These are phyloP conservation scores for Epizoanthus rinbou DNA, from an alignment of 92 coral and sea anemone species.

Conservation along the genomic window DNA sequence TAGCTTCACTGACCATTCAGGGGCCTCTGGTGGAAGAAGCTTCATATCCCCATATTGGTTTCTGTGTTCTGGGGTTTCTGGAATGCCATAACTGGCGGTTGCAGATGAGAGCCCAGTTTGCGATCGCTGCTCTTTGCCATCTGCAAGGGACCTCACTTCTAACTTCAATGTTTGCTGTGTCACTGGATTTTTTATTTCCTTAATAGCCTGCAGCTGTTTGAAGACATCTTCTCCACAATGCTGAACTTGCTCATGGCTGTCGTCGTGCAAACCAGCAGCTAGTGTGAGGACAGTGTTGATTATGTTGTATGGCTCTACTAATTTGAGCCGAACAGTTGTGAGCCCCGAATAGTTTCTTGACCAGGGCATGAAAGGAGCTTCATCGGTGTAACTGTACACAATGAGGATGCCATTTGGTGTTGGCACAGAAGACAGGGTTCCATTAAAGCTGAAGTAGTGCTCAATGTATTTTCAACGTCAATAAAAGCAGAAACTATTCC, in stretches of 20 bases:
- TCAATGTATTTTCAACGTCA: conserved; percentile 13
- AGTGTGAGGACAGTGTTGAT: conserved; percentile 4
- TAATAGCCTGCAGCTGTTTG: conserved; percentile 7
- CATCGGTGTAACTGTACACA: conserved; percentile 27
- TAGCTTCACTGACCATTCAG: conserved; percentile 30
- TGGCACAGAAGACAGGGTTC: neutral
- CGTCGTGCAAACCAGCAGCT: conserved; percentile 32
- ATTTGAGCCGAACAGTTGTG: conserved; percentile 31
- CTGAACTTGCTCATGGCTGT: conserved; percentile 5
- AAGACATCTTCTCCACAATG: conserved; percentile 14
- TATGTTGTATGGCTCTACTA: conserved; percentile 36
- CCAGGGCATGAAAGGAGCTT: conserved; percentile 47
- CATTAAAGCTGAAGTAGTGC: neutral
- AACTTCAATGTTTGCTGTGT: neutral
- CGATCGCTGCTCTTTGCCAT: conserved; percentile 38
- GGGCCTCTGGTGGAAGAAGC: conserved; percentile 16
- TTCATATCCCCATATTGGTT: conserved; percentile 38
- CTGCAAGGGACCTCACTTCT: conserved; percentile 27
- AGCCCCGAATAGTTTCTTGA: conserved; percentile 41
- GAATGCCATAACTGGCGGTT: conserved; percentile 34
- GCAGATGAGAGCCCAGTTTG: conserved; percentile 28
- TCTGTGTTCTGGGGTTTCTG: conserved; percentile 43
- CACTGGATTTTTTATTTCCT: conserved; percentile 5
- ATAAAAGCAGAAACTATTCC: conserved; percentile 14
- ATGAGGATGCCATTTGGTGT: conserved; percentile 3